Conservation (phyloP, 1,140 invertebrate genomes). For the Anadara kagoshimensis region DNA sequence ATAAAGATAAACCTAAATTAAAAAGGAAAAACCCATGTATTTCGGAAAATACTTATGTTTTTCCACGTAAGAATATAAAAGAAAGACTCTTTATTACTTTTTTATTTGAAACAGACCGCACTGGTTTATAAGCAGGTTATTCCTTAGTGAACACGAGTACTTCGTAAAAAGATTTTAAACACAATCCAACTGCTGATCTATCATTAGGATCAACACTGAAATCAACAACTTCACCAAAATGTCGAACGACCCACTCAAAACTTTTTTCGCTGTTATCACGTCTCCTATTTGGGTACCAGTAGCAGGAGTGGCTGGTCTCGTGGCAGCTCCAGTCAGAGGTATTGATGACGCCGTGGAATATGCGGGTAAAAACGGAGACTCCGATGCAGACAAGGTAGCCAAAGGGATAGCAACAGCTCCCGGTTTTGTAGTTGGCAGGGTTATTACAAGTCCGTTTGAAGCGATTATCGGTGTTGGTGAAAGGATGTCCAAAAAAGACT, state of each 20-base stretch:
- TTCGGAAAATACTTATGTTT: no score
- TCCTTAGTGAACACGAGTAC: no score
- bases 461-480: conserved; percentile 19
- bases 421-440: conserved; percentile 9
- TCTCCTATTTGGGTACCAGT: conserved; percentile 39
- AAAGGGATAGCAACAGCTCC: conserved; percentile 15
- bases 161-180: no score
- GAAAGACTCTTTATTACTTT: no score
- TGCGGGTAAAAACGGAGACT: not conserved
- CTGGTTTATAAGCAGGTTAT: no score
- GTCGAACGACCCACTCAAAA: not conserved
- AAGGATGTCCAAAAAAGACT: conserved; percentile 10
- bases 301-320: conserved; percentile 19
- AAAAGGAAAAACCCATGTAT: no score
- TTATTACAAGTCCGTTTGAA: conserved; percentile 2
- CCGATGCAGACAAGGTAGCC: not conserved
- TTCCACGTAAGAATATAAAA: no score
- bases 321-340: conserved; percentile 22
- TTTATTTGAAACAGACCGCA: no score
- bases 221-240: no score
- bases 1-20: no score
- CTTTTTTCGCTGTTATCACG: conserved; percentile 20
- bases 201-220: no score
- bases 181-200: no score
- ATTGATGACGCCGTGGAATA: conserved; percentile 13